phyloP scores from a whole-genome alignment of 2,888 invertebrate genomes.

The Bruchidius siliquastri region DNA sequence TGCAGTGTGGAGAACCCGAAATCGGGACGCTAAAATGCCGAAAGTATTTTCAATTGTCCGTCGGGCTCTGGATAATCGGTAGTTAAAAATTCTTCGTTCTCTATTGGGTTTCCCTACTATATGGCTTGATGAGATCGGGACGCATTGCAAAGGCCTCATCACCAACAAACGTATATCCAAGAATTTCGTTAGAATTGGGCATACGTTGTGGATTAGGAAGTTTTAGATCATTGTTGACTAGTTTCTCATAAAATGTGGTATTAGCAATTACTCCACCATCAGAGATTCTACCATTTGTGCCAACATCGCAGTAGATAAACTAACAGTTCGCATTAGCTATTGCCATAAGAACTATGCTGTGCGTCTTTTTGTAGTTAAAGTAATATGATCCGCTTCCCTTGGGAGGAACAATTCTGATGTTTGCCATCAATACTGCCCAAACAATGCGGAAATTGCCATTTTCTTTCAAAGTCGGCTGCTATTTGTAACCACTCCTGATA shows the following conservation, averaged over 20 bases:
- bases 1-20: slow-evolving; percentile 26
- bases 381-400: slow-evolving; percentile 2
- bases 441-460: slow-evolving; percentile 1
- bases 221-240: too few species aligned
- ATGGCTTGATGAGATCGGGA: not conserved
- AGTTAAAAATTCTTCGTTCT: not conserved
- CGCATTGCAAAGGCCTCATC: too few species aligned
- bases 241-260: slow-evolving; percentile 19
- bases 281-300: slow-evolving; percentile 25
- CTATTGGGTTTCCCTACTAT: not conserved
- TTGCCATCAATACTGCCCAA: not conserved
- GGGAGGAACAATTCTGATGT: not conserved
- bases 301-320: slow-evolving; percentile 24
- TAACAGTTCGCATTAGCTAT: slow-evolving; percentile 14
- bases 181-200: too few species aligned
- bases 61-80: slow-evolving; percentile 24
- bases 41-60: slow-evolving; percentile 26
- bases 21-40: slow-evolving; percentile 27
- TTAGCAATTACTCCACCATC: slow-evolving; percentile 25
- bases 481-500: not conserved
- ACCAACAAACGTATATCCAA: too few species aligned
- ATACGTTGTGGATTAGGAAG: too few species aligned
- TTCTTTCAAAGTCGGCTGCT: not conserved
- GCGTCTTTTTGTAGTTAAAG: not conserved
- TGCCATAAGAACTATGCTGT: slow-evolving; percentile 2